phyloP scores from a whole-genome alignment of 2,888 invertebrate genomes.

The Ophion slaviceki region DNA sequence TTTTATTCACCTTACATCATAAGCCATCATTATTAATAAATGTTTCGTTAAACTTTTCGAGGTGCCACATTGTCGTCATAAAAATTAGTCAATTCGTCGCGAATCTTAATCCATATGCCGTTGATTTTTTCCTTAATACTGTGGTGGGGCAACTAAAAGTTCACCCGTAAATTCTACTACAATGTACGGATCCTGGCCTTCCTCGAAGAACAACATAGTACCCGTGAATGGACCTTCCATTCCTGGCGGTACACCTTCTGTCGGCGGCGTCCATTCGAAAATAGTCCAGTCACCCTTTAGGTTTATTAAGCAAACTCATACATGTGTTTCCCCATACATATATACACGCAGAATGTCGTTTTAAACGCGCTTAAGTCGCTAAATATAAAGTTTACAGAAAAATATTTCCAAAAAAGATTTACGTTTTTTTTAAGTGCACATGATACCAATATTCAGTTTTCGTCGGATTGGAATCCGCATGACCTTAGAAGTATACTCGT shows the following conservation, averaged over 20 bases:
- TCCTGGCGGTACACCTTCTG: constrained; percentile 51
- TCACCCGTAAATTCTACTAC: constrained; percentile 38
- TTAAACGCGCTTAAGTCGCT: too few species aligned
- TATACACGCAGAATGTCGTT: too few species aligned
- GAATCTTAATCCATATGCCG: background rate
- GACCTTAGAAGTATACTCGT: too few species aligned
- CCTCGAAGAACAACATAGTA: constrained; percentile 21
- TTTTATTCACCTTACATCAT: background rate
- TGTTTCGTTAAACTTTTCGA: background rate
- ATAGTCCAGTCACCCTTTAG: constrained; percentile 58
- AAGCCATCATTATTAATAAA: background rate
- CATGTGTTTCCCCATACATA: background rate
- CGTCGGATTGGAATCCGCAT: too few species aligned
- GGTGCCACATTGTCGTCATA: background rate
- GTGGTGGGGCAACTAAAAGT: constrained; percentile 14
- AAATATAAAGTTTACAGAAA: too few species aligned
- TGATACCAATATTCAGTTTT: too few species aligned
- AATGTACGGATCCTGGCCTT: constrained; percentile 55
- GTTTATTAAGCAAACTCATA: background rate
- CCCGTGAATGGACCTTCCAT: constrained; percentile 42
- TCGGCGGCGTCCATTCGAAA: constrained; percentile 34
- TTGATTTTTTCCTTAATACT: constrained; percentile 19
- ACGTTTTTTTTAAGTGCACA: too few species aligned
- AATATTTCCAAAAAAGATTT: too few species aligned
- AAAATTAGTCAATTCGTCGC: background rate